Base-by-base conservation (phyloP, 2,113 vertebrate genomes). In the Capreolus pygargus region DNA sequence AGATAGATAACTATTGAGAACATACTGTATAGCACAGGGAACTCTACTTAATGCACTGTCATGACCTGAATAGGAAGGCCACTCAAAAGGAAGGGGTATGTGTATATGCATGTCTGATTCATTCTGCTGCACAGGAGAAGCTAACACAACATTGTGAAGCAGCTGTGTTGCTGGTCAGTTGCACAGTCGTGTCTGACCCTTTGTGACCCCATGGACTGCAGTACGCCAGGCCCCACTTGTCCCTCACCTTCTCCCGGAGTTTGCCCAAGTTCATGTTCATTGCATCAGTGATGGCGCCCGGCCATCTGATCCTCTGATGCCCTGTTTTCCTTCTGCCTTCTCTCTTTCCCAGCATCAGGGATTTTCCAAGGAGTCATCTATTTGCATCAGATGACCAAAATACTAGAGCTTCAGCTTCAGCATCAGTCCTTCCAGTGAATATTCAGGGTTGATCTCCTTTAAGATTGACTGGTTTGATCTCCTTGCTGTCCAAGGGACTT, bases 231-330 rank as follows among this genome's bases (percentile, higher is more conserved):
- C 19, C 67, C 12, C 19, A 23, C 67, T 70, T 39, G 67, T 39
- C n/a, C 36, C 67, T 39, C 19, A 70, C 67, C 2, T 1, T 39
- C n/a, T 70, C 67, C 67, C 19, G 23, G 67, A 12, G n/a, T 39
- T 70, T 1, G 1, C n/a, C 67, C 67, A 70, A 70, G 19, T 23
- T 39, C 10, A 12, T 12, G 67, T 70, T 23, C 67, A 13, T 70
- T 70, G 19, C 67, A 13, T 3, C 0, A 10, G 67, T 70, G 67
- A 39, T 39, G 10, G n/a, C 4, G 0, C 23, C n/a, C 0, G 19
- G n/a, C n/a, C n/a, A 12, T 39, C 67, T 70, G 5, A 70, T 70
- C 67, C 67, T 70, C n/a, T 70, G 19, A 70, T 0, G 0, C n/a
- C n/a, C 17, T 11, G n/a, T 70, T 23, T 70, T 23, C 19, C 67